A percentile compares a stretch with the other conserved stretches of the same genome.
Conservation (phyloP, 2,113 vertebrate species). For the Dasyurus viverrinus region DNA sequence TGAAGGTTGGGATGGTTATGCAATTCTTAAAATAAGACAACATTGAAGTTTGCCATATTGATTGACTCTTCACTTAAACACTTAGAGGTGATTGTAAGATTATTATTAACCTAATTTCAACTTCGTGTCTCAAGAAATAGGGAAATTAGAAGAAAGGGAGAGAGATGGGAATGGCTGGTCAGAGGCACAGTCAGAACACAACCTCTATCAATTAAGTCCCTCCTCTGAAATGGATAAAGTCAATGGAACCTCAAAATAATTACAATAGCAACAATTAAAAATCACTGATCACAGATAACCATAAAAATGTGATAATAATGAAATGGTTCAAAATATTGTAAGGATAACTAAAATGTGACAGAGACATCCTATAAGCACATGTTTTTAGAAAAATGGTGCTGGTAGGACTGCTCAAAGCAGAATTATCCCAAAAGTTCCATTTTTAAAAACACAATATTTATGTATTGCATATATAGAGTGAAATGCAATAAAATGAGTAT, state of each 20-base stretch:
- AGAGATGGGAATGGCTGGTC: neutral
- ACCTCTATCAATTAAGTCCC: neutral
- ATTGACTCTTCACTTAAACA: neutral
- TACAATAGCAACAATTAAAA: neutral
- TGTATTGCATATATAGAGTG: too few relatives aligned
- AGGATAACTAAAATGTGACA: neutral
- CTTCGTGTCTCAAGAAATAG: neutral
- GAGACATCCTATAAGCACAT: neutral
- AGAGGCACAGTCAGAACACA: neutral
- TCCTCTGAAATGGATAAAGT: neutral
- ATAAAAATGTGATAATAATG: neutral
- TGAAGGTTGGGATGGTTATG: neutral
- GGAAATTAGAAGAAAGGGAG: neutral
- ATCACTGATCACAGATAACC: neutral
- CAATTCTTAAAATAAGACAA: neutral
- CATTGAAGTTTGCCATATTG: neutral
- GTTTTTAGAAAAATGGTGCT: neutral
- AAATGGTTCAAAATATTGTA: neutral
- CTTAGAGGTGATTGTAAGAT: neutral
- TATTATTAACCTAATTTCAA: neutral
- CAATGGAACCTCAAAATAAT: neutral
- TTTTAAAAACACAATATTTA: neutral
- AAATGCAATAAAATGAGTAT: neutral
- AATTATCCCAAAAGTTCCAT: neutral
- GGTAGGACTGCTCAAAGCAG: neutral